phyloP scores from a whole-genome alignment of 2,113 vertebrate species.

The Piliocolobus tephrosceles region DNA sequence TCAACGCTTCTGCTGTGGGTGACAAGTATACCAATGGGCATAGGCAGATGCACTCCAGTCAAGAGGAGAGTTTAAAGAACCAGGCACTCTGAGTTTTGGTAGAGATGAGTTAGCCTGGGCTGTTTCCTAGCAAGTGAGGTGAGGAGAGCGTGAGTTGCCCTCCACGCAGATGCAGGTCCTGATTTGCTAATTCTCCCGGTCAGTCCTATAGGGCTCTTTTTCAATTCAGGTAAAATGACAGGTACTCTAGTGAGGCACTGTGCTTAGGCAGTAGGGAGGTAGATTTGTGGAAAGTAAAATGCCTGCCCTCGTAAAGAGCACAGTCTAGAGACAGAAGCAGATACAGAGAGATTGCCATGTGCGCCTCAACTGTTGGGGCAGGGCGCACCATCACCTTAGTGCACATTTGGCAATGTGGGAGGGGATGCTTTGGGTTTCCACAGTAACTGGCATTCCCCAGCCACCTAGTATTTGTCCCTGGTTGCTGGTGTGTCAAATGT shows the following conservation, averaged over 20 bases:
- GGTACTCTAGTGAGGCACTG: background rate
- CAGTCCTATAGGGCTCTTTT: background rate
- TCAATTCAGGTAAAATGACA: background rate
- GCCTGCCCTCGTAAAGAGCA: background rate
- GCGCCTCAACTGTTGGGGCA: background rate
- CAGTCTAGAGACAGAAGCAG: background rate
- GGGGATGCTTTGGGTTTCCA: background rate
- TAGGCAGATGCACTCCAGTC: background rate
- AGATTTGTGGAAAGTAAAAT: background rate
- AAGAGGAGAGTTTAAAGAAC: background rate
- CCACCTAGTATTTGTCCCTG: background rate
- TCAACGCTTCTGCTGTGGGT: background rate
- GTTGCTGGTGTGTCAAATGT: background rate
- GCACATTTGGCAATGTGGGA: background rate
- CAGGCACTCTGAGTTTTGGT: background rate
- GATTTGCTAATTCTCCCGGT: background rate
- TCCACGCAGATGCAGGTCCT: background rate
- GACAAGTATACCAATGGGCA: accelerated
- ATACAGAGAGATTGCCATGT: background rate
- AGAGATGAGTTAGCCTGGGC: background rate
- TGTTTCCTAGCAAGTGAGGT: background rate
- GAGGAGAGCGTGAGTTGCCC: background rate
- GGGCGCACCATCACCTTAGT: background rate
- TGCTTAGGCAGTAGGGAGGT: background rate
- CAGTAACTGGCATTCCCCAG: background rate